Evolutionary conservation across 2,888 invertebrate genomes (phyloP), one percentile per base, ranked within the genome.

Genomic region (Stramonita haemastoma): DNA sequence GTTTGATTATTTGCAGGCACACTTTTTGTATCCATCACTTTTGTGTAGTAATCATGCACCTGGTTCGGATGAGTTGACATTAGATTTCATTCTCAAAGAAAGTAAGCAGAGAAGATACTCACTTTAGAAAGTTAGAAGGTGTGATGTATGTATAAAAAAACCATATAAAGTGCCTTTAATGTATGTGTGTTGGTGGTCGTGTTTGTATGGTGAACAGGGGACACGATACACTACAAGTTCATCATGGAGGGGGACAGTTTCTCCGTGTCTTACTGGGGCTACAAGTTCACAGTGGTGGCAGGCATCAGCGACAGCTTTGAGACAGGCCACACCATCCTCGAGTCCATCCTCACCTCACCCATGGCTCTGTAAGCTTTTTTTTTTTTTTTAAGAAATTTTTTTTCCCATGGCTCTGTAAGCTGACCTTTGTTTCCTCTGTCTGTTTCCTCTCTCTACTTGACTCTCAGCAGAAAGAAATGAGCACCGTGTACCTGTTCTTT

Each of bases 241-340:
- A 91, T 89, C 70, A 90, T 92, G 86, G 93, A 93, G n/a, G 91
- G 92, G 73, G 91, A 90, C 19, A 89, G 92, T 1, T 92, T 90
- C 46, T 84, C 93, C 29, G 91, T 66, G 32, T 77, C 91, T n/a
- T 91, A 91, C 89, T 95, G 94, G 94, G 95, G 95, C n/a, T 95
- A 94, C 92, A 94, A 94, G 92, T 95, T 95, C 90, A 95, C 94
- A 0, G 94, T 94, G 56, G 93, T 93, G 8, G 94, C 95, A 29
- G 95, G 95, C 26, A 93, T 93, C 34, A 91, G 94, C 70, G 95
- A 95, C 90, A 94, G 95, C 89, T 95, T 95, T 91, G 95, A 95
- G 90, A 95, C 95, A 0, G 95, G 95, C 46, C 95, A 95, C 91
- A 93, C 94, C 70, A 95, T 95, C 73, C 93, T 95, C 11, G 93